A percentile compares a stretch with the other conserved stretches of the same genome.
Conservation (phyloP, 2,888 invertebrate species). For the Deroplatys truncata region DNA sequence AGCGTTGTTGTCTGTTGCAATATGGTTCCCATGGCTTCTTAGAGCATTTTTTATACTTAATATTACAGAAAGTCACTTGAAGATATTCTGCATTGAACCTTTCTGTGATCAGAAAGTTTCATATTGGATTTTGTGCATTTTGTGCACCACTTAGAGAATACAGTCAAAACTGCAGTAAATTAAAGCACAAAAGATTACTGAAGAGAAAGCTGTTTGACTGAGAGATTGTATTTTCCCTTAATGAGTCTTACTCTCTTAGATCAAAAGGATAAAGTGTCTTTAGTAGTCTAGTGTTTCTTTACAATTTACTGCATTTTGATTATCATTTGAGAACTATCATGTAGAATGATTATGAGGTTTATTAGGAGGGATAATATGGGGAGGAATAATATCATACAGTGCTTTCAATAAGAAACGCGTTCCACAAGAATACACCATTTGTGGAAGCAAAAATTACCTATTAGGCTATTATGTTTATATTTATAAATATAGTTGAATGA, state of each 20-base stretch:
- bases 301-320: neutral
- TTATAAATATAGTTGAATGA: neutral
- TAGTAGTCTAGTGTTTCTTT: neutral
- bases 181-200: neutral
- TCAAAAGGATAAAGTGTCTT: neutral
- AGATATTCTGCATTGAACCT: neutral
- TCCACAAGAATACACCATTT: neutral
- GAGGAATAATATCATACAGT: neutral
- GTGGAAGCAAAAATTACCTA: neutral
- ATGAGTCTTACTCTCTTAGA: neutral
- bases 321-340: neutral
- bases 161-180: neutral
- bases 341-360: neutral
- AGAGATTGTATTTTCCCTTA: neutral
- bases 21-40: neutral
- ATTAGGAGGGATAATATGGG: neutral
- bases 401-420: slow-evolving; percentile 5
- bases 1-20: neutral
- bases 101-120: neutral
- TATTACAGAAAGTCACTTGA: neutral
- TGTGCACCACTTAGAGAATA: neutral
- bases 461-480: too few species aligned
- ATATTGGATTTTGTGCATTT: neutral
- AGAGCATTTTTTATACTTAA: neutral
- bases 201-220: neutral